Base-by-base conservation (phyloP, 2,888 invertebrate species). In the Sphaerolaimus hirsutus region DNA sequence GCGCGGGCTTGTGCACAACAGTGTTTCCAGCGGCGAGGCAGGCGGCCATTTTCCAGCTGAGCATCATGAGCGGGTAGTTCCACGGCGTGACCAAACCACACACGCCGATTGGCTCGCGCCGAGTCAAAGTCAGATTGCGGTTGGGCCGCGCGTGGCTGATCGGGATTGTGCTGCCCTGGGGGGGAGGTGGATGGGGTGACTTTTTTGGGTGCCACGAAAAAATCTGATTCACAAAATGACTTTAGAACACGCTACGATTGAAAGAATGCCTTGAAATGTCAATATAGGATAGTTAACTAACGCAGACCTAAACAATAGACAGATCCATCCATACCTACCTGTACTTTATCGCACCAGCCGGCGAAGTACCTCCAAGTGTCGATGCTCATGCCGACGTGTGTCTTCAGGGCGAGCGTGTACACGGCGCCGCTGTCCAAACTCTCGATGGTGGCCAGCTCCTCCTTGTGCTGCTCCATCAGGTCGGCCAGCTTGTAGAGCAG, bases 41-140 rank as follows among this genome's bases (percentile, higher is more conserved):
- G 2, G 91, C 84, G 0, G 89, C 87, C 84, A 89, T 86, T 66
- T 91, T 91, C 89, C 89, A 91, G 0, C 86, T 82, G 14, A 91
- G 67, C 91, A 91, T 93, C 91, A 93, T 91, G 12, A 93, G 69
- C 0, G 91, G 91, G 64, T 91, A 93, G 66, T 91, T 91, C 91
- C 91, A 93, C 0, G 91, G 89, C 0, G 87, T 87, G 19, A 91
- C 76, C 19, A 91, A 68, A 0, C 79, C 89, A 58, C 83, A 84
- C 2, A 91, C 89, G 0, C 78, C 89, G 51, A 89, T 78, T 0
- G 89, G 86, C 64, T 89, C 89, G 53, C 78, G 77, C 59, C 76
- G 77, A 0, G 91, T 91, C 54, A 81, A 75, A 0, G 81, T 78
- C 1, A 91, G 67, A 61, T 91, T 87, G 56, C 75, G 75, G 62